Evolutionary conservation across 1,140 invertebrate species (phyloP).

Genomic region (Philaenus spumarius): DNA sequence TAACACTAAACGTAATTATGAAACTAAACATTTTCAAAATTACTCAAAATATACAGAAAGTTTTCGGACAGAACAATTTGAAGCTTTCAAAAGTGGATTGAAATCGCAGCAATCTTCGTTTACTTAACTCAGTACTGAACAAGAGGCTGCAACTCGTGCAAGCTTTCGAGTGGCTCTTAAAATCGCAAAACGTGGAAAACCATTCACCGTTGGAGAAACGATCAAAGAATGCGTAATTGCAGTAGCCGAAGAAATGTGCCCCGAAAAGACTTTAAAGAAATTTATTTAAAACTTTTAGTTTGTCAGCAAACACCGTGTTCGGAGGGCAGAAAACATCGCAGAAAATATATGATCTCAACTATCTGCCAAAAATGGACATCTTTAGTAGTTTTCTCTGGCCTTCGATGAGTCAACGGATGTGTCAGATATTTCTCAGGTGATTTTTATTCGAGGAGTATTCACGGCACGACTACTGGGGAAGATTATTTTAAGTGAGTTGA

Average conservation of each 20-base stretch:
- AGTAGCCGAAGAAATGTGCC: constrained; percentile 17
- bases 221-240: too few relatives aligned
- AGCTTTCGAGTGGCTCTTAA: too few relatives aligned
- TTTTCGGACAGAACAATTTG: background rate
- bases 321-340: constrained; percentile 31
- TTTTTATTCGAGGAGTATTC: background rate
- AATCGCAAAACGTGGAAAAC: background rate
- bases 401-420: constrained; percentile 28
- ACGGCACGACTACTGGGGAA: too few relatives aligned
- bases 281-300: constrained; percentile 27
- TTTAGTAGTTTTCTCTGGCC: constrained; percentile 28
- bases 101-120: too few relatives aligned
- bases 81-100: constrained; percentile 16
- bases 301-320: constrained; percentile 29
- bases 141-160: too few relatives aligned
- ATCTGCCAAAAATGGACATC: constrained; percentile 23
- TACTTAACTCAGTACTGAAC: too few relatives aligned
- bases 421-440: constrained; percentile 29
- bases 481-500: too few relatives aligned
- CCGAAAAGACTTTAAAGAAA: background rate
- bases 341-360: constrained; percentile 29
- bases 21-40: constrained; percentile 26
- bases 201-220: too few relatives aligned
- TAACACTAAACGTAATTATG: constrained; percentile 26
- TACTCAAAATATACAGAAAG: constrained; percentile 27